Evolutionary conservation across 2,888 invertebrate species (phyloP).

Genomic region (Strigamia crassipes): DNA sequence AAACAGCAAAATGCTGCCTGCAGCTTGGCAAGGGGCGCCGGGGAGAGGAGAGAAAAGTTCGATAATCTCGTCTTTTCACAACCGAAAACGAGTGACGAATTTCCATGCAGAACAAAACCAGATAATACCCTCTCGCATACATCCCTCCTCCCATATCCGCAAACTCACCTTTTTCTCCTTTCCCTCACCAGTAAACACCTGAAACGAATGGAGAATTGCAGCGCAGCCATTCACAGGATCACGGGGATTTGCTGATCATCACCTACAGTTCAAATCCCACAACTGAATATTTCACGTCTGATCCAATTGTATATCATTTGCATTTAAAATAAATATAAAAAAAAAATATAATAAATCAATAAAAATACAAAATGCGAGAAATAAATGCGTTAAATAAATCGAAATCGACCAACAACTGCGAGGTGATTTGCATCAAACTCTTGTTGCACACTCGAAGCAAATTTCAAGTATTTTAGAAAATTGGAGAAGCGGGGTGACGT

Average conservation of each 20-base stretch:
- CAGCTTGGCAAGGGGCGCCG: background rate
- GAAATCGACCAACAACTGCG: background rate
- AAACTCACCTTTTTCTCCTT: constrained; percentile 4
- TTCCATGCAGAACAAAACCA: constrained; percentile 12
- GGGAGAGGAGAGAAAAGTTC: background rate
- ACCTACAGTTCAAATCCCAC: constrained; percentile 10
- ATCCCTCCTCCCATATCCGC: background rate
- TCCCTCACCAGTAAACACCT: constrained; percentile 17
- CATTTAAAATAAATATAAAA: background rate
- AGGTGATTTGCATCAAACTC: background rate
- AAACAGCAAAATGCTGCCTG: background rate
- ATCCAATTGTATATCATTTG: background rate
- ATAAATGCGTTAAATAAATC: too few species aligned
- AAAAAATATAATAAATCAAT: too few species aligned
- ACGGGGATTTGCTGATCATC: constrained; percentile 26
- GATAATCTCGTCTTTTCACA: constrained; percentile 27
- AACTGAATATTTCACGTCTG: constrained; percentile 6
- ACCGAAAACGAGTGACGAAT: constrained; percentile 26
- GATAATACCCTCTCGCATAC: constrained; percentile 14
- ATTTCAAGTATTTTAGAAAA: background rate
- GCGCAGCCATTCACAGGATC: constrained; percentile 3
- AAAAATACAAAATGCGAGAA: too few species aligned
- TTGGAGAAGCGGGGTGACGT: background rate
- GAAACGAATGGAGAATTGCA: constrained; percentile 13
- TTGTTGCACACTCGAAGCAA: background rate